A percentile compares a stretch with the other conserved stretches of the same genome.
Evolutionary conservation across 2,888 invertebrate species (phyloP).

Genomic region (Eristalis tenax): DNA sequence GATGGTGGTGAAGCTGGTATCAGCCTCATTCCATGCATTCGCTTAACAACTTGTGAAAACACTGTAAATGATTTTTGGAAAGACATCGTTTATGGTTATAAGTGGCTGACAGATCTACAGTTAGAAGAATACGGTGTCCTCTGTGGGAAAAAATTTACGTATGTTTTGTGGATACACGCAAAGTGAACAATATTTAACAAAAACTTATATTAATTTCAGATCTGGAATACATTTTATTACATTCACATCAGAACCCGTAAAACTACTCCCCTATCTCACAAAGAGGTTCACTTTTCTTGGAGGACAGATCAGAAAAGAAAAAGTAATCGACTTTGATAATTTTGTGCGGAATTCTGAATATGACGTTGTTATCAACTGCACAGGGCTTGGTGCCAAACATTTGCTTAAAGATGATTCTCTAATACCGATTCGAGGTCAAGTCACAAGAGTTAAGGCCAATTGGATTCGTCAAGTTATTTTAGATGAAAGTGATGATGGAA

Average conservation of each 20-base stretch:
- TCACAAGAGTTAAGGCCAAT: constrained; percentile 86
- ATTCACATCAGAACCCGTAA: constrained; percentile 85
- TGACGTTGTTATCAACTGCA: constrained; percentile 90
- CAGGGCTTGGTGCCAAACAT: constrained; percentile 85
- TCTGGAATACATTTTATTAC: constrained; percentile 86
- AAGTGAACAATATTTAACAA: background rate
- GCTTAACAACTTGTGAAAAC: constrained; percentile 77
- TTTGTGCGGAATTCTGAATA: constrained; percentile 80
- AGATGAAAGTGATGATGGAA: constrained; percentile 84
- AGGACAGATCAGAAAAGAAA: constrained; percentile 83
- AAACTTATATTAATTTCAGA: constrained; percentile 78
- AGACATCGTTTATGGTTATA: constrained; percentile 81
- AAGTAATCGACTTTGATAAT: constrained; percentile 83
- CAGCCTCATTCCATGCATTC: constrained; percentile 81
- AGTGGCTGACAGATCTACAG: constrained; percentile 76
- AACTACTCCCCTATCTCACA: constrained; percentile 86
- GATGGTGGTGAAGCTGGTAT: constrained; percentile 82
- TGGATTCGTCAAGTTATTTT: constrained; percentile 85
- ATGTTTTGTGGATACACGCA: constrained; percentile 52
- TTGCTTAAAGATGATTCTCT: constrained; percentile 85
- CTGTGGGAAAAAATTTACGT: constrained; percentile 80
- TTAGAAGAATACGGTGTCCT: constrained; percentile 79
- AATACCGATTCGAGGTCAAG: constrained; percentile 88
- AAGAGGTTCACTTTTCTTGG: constrained; percentile 84
- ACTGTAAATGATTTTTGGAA: constrained; percentile 80